Evolutionary conservation across 2,888 invertebrate species (phyloP), one percentile per base, ranked within the genome.

Genomic region (Macrostomum cliftonense): DNA sequence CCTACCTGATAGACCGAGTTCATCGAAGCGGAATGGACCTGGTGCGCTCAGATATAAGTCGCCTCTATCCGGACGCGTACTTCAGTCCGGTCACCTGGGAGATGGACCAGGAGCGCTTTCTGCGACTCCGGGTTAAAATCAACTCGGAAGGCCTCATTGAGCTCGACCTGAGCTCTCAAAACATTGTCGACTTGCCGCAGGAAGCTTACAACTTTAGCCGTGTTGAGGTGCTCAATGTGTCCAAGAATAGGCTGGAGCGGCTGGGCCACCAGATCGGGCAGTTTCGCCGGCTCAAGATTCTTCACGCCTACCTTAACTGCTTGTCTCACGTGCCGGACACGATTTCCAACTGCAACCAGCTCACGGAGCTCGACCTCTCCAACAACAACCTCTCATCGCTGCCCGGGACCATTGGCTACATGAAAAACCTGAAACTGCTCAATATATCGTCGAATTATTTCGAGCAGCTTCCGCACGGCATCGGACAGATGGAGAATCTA

Each of bases 401-500:
- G 7, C 64, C 64, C 1, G n/a, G 28, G 17, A 40, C 45, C 4
- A 37, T 45, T n/a, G 37, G 38, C 14, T 39, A 28, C 16, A 19
- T 45, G 45, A 37, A 17, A 7, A 20, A 14, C 42, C 7, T 45
- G 17, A 19, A 28, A 20, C 7, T 37, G 16, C 20, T 45, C n/a
- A 21, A 37, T 7, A 17, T 45, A 17, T 19, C 20, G 38, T 56
- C 61, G 39, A 64, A 64, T 50, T 53, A 59, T 43, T 57, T 64
- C 53, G 65, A 65, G 47, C 57, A 57, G 37, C 47, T 67, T 1
- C 64, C 67, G 4, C 59, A 60, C 49, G 61, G 63, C 45, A 53
- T 66, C 7, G 62, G 64, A n/a, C 47, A 53, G 5, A 52, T 68
- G 44, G 53, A 55, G 9, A 57, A 58, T 39, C 55, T 68, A 19